Percentiles rank a stretch among this genome's conserved stretches.
Conservation (phyloP, 2,797 vertebrate genomes). For the Trematomus bernacchii region DNA sequence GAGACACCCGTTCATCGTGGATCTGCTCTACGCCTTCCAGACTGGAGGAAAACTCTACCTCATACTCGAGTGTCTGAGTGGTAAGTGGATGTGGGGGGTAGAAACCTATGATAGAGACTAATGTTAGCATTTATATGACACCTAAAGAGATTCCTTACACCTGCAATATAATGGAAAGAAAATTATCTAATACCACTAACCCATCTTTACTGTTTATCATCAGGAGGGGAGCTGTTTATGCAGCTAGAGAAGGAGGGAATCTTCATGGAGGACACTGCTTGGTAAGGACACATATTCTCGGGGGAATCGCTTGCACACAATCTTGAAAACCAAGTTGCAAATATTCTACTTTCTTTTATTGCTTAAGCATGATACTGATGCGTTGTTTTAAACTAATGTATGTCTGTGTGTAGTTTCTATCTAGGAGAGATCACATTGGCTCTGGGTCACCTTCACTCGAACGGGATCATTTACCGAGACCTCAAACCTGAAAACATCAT, state of each 20-base stretch:
- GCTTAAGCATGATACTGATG: neutral
- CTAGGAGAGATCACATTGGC: conserved; percentile 92
- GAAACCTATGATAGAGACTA: neutral
- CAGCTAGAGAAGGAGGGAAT: conserved; percentile 95
- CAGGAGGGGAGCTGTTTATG: conserved; percentile 94
- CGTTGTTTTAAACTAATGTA: neutral
- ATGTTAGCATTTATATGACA: too few relatives aligned
- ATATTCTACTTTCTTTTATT: neutral
- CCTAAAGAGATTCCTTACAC: too few relatives aligned
- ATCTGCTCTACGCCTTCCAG: conserved; percentile 95
- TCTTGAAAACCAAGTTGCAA: too few relatives aligned
- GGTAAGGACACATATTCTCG: conserved; percentile 77
- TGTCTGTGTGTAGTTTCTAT: conserved; percentile 87
- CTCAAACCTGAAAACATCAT: conserved; percentile 95
- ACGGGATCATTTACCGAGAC: conserved; percentile 93
- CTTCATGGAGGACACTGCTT: conserved; percentile 95
- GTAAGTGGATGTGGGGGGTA: conserved; percentile 68
- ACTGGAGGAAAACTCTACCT: conserved; percentile 96
- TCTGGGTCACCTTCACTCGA: conserved; percentile 91
- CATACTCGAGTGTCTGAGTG: conserved; percentile 94
- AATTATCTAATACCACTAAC: neutral
- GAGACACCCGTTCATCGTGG: conserved; percentile 95
- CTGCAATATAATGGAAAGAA: neutral
- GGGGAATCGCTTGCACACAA: neutral
- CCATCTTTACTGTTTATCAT: conserved; percentile 20